Percentiles rank a stretch among this genome's conserved stretches.
Evolutionary conservation across 2,113 vertebrate genomes (phyloP).

Genomic region (Oreochromis aureus): DNA sequence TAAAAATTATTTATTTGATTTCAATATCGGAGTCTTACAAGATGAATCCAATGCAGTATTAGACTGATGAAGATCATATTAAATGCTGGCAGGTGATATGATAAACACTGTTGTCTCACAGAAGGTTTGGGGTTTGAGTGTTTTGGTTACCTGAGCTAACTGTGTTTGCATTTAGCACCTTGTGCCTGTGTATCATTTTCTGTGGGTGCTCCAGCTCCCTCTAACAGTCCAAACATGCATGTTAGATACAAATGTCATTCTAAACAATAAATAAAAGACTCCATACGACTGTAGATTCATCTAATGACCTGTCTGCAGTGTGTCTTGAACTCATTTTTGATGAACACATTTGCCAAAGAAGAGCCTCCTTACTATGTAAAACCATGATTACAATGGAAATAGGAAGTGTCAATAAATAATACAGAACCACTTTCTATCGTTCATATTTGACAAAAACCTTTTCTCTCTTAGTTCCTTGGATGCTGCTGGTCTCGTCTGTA

Average conservation of each 20-base stretch:
- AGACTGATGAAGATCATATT: background rate
- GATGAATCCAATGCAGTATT: background rate
- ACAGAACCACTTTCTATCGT: background rate
- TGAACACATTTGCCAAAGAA: rapidly evolving
- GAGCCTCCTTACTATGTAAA: background rate
- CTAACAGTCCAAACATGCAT: background rate
- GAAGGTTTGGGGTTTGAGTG: background rate
- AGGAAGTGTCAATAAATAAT: background rate
- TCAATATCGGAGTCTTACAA: background rate
- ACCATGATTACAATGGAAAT: background rate
- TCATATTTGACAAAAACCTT: rapidly evolving
- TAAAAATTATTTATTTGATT: background rate
- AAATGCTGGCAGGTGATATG: background rate
- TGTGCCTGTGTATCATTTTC: rapidly evolving
- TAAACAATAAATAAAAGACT: background rate
- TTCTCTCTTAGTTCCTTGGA: background rate
- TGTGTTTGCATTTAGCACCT: background rate
- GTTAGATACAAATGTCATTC: background rate
- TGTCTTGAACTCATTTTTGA: rapidly evolving
- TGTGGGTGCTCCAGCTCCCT: background rate
- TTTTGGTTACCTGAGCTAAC: background rate
- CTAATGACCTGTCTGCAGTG: background rate
- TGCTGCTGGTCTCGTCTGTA: background rate
- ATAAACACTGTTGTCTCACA: background rate
- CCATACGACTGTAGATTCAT: background rate